Evolutionary conservation across 1,140 invertebrate genomes (phyloP).

Genomic region (Argopecten irradians): DNA sequence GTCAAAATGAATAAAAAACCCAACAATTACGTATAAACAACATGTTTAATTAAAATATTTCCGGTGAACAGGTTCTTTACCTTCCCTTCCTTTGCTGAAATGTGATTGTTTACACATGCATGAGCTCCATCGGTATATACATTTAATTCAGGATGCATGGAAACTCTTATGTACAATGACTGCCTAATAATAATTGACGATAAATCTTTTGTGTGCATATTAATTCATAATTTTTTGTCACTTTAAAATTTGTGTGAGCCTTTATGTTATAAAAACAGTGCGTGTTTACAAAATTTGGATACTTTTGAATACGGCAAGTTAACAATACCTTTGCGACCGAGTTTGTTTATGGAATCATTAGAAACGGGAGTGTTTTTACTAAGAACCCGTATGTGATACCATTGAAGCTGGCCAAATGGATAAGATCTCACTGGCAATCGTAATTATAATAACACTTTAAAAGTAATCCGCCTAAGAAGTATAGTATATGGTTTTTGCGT

Average conservation of each 20-base stretch:
- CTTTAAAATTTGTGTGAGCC: neutral
- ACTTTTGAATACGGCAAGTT: neutral
- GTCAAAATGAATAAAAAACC: no score
- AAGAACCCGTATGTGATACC: neutral
- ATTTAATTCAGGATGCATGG: neutral
- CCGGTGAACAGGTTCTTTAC: no score
- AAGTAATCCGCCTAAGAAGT: no score
- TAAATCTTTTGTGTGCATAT: neutral
- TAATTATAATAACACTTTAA: no score
- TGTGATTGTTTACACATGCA: neutral
- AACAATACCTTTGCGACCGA: neutral
- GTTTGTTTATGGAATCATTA: neutral
- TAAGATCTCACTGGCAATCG: neutral
- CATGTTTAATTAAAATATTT: neutral
- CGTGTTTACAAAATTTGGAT: neutral
- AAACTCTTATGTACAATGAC: neutral
- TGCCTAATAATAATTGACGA: neutral
- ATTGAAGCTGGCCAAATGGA: neutral
- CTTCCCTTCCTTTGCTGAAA: neutral
- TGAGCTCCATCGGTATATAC: neutral
- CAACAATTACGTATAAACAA: no score
- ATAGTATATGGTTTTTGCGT: no score
- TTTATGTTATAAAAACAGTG: no score
- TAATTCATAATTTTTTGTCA: neutral
- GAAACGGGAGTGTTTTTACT: no score